Conservation (phyloP, 2,113 vertebrate species). For the Coracopsis vasa region DNA sequence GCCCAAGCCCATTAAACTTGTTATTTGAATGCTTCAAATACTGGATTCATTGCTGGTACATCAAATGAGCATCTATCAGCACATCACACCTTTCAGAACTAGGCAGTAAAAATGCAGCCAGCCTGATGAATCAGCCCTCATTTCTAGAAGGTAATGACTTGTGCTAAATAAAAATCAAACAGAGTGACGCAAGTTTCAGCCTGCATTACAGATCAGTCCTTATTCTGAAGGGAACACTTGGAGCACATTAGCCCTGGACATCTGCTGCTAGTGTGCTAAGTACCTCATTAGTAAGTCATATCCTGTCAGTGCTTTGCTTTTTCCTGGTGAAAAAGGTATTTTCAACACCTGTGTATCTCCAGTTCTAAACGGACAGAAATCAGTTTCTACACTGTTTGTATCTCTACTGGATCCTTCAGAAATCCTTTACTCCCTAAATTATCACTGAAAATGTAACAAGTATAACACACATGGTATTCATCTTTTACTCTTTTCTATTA, state of each 20-base stretch:
- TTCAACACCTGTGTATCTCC: not conserved
- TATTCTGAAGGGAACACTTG: not conserved
- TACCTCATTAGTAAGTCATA: not conserved
- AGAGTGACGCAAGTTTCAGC: not conserved
- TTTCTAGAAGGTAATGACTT: not conserved
- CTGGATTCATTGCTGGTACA: not conserved
- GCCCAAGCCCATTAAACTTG: not conserved
- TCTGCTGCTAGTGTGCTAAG: not conserved
- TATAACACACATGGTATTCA: not conserved
- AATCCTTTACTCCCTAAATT: not conserved
- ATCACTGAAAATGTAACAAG: constrained; percentile 30
- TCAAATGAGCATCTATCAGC: not conserved
- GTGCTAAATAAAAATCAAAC: not conserved
- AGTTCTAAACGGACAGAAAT: not conserved
- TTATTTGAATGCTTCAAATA: not conserved
- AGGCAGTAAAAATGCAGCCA: not conserved
- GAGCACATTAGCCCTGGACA: not conserved
- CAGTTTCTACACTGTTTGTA: not conserved
- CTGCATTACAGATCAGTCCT: not conserved
- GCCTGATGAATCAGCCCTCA: not conserved
- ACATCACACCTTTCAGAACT: not conserved
- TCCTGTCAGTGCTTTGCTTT: not conserved
- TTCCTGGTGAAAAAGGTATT: not conserved
- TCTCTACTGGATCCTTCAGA: constrained; percentile 11
- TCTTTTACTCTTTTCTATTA: constrained; percentile 61